A percentile compares a stretch with the other conserved stretches of the same genome.
phyloP scores from a whole-genome alignment of 2,888 invertebrate species.

The Dimorphilus gyrociliatus region DNA sequence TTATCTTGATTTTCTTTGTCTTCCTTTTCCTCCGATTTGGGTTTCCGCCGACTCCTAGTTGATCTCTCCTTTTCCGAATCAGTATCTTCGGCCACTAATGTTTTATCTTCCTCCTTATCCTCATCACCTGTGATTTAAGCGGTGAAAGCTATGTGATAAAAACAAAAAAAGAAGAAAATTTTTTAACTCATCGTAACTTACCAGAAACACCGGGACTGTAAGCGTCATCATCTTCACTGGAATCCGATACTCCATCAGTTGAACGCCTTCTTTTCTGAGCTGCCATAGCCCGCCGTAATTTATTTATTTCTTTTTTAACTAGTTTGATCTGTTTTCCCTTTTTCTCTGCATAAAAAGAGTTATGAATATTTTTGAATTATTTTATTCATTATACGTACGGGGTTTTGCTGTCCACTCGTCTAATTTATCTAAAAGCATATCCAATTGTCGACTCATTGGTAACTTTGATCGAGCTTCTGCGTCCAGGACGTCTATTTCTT shows the following conservation, averaged over 20 bases:
- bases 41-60: not conserved
- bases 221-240: slow-evolving; percentile 16
- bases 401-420: slow-evolving; percentile 38
- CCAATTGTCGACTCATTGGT: slow-evolving; percentile 38
- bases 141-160: too few relatives aligned
- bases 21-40: slow-evolving; percentile 1
- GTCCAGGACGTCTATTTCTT: slow-evolving; percentile 38
- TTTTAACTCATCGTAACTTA: too few relatives aligned
- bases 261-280: slow-evolving; percentile 27
- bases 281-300: slow-evolving; percentile 35
- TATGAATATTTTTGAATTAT: too few relatives aligned
- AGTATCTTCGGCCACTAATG: slow-evolving; percentile 3
- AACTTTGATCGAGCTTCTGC: slow-evolving; percentile 24
- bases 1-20: not conserved
- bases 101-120: slow-evolving; percentile 1
- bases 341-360: slow-evolving; percentile 14
- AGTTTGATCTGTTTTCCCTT: slow-evolving; percentile 28
- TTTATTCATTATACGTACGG: too few relatives aligned
- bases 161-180: too few relatives aligned
- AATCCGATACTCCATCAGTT: too few relatives aligned
- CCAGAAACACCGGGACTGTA: too few relatives aligned
- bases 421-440: slow-evolving; percentile 46
- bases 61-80: slow-evolving; percentile 2
- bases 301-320: slow-evolving; percentile 43
- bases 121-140: too few relatives aligned